Percentiles rank a stretch among this genome's conserved stretches.
Evolutionary conservation across 92 coral and sea anemone species (phyloP).

Genomic region (Phymanthus crucifer): DNA sequence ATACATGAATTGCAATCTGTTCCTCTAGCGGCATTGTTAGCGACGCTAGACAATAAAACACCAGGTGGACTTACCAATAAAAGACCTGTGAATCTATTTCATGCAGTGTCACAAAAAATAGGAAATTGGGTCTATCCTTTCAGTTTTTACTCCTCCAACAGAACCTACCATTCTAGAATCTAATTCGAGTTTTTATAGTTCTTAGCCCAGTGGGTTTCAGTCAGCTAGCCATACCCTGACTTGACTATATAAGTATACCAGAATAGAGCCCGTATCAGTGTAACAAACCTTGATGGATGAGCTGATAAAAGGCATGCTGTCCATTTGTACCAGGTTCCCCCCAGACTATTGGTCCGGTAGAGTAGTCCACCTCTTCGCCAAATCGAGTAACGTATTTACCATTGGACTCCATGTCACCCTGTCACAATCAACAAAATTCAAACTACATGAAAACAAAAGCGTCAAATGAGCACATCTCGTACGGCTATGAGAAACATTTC

Average conservation of each 20-base stretch:
- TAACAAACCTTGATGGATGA: slow-evolving; percentile 89
- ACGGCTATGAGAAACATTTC: background rate
- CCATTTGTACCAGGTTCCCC: slow-evolving; percentile 99
- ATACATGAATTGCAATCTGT: background rate
- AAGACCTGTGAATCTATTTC: too few relatives aligned
- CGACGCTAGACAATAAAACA: too few relatives aligned
- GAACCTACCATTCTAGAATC: too few relatives aligned
- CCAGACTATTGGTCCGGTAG: slow-evolving; percentile 98
- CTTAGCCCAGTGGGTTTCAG: too few relatives aligned
- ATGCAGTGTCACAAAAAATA: too few relatives aligned
- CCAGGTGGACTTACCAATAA: too few relatives aligned
- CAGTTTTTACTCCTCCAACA: too few relatives aligned
- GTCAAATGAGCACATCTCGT: background rate
- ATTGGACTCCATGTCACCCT: slow-evolving; percentile 99
- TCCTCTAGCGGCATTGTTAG: background rate
- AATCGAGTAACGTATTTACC: slow-evolving; percentile 79
- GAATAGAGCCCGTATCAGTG: background rate
- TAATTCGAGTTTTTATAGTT: too few relatives aligned
- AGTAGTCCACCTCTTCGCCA: slow-evolving; percentile 79
- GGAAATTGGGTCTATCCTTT: too few relatives aligned
- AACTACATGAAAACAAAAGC: background rate
- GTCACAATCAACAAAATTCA: background rate
- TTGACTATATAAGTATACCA: too few relatives aligned
- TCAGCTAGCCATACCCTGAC: too few relatives aligned
- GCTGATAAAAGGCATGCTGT: slow-evolving; percentile 97